These are phyloP conservation scores for Clarias batrachus DNA, from an alignment of 2,113 vertebrate species.

Conservation along the genomic window DNA sequence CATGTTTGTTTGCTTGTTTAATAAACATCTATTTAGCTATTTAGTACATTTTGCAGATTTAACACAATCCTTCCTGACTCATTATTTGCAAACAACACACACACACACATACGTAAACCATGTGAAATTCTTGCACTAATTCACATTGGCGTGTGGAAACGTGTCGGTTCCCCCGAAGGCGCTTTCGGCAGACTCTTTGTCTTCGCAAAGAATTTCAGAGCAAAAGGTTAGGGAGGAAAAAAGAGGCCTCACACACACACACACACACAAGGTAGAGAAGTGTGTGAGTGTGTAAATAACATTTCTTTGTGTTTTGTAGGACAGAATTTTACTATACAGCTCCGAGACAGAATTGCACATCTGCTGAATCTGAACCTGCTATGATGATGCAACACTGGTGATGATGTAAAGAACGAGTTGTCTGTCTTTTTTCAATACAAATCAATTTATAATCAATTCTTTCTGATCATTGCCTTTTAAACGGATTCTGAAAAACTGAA, in stretches of 20 bases:
- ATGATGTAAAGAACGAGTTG: not conserved
- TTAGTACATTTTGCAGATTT: not conserved
- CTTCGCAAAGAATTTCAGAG: constrained; percentile 38
- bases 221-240: constrained; percentile 38
- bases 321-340: not conserved
- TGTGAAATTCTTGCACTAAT: constrained; percentile 46
- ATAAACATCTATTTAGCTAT: not conserved
- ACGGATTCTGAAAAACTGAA: too few relatives aligned
- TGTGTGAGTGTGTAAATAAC: not conserved
- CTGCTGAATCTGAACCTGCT: too few relatives aligned
- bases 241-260: constrained; percentile 15
- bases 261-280: not conserved
- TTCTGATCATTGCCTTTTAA: not conserved
- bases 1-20: not conserved
- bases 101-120: constrained; percentile 20
- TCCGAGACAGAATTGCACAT: not conserved
- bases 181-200: constrained; percentile 39
- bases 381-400: too few relatives aligned
- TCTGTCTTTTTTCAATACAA: not conserved
- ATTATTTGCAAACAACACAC: not conserved
- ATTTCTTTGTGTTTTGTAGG: not conserved
- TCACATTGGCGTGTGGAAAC: constrained; percentile 37
- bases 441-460: not conserved
- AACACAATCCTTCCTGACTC: not conserved
- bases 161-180: constrained; percentile 30